Evolutionary conservation across 2,888 invertebrate species (phyloP), one percentile per base, ranked within the genome.

Genomic region (Latrodectus elegans): DNA sequence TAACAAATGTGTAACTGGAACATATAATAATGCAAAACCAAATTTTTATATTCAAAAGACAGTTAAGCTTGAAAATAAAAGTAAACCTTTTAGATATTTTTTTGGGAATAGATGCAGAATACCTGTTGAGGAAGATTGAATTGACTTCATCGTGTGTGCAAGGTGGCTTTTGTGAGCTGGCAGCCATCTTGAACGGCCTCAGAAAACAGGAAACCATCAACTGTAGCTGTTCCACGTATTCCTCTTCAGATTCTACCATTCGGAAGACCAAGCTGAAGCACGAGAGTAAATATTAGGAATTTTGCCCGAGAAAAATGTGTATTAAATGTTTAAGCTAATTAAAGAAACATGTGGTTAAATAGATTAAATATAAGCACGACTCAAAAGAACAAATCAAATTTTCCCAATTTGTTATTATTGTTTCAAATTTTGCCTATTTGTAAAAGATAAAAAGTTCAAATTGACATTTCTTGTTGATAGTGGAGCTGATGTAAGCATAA

Each of bases 191-290:
- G 92, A 97, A 96, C 0, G 97, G 96, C 55, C 97, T 94, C 26
- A 97, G 93, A 92, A 97, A 97, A 91, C 97, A 97, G 14, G 96
- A 95, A 22, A 96, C 95, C 67, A 96, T 93, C 89, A 95, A 95
- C 91, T 97, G 96, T 94, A 97, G 94, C 92, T 97, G 97, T 91
- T 97, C 96, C 91, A 97, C 95, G 92, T 97, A 97, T 91, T 97
- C 97, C 91, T 97, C 97, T 92, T 97, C 97, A 8, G 96, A 95
- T 92, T 97, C 97, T 0, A 97, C 97, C 97, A 97, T 97, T 91
- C 96, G 95, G 92, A 96, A 96, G 22, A 96, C 96, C 89, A 96
- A 93, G 91, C 96, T 96, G 92, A 90, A 77, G 55, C 26, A 67
- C 9, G 75, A 77, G 60, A 51, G 12, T 14, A 1, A 68, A 75